A percentile compares a stretch with the other conserved stretches of the same genome.
Conservation (phyloP, 2,797 vertebrate genomes). For the Alcedo atthis region DNA sequence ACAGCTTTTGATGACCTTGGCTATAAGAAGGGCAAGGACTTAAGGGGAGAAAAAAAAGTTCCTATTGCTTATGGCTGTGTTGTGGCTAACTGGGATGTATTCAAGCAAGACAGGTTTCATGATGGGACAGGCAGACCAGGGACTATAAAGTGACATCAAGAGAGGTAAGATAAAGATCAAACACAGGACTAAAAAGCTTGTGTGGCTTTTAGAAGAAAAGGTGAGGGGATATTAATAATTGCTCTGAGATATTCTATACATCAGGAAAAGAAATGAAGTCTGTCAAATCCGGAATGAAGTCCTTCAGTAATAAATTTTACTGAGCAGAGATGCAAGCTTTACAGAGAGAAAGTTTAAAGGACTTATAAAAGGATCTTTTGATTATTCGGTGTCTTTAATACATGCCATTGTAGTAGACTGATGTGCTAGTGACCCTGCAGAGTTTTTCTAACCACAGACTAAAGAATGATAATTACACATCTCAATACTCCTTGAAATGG, state of each 20-base stretch:
- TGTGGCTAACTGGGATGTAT: background rate
- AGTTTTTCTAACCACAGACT: background rate
- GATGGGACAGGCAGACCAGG: background rate
- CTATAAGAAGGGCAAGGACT: conserved; percentile 47
- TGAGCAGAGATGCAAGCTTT: background rate
- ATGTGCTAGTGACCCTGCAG: background rate
- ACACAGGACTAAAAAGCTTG: background rate
- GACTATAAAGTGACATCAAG: background rate
- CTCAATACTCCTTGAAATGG: background rate
- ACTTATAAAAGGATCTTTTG: background rate
- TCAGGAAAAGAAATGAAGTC: background rate
- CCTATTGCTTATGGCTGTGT: background rate
- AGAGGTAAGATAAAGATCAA: background rate
- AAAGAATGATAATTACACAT: background rate
- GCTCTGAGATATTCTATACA: background rate
- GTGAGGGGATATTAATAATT: background rate
- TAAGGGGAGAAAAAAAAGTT: background rate
- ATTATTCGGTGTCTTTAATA: background rate
- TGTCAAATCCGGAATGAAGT: background rate
- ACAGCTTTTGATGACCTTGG: conserved; percentile 45
- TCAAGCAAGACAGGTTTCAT: background rate
- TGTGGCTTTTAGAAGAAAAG: background rate
- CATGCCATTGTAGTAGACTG: background rate
- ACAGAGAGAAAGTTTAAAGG: background rate
- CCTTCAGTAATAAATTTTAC: background rate